Percentiles rank a stretch among this genome's conserved stretches.
Conservation (phyloP, 2,888 invertebrate species). For the Sturmia bella region DNA sequence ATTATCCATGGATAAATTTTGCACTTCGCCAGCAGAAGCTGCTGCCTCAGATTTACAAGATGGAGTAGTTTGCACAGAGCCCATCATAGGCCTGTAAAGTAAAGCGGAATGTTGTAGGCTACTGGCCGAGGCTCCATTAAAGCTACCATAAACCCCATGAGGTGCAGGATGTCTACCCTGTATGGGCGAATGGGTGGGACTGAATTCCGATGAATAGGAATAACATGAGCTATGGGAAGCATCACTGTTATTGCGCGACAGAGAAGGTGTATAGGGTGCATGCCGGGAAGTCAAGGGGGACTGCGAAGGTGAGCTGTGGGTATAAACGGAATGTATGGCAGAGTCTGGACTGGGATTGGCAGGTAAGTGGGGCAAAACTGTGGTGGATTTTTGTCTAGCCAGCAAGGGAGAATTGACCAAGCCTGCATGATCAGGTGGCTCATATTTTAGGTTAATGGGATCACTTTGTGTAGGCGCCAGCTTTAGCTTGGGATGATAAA, state of each 20-base stretch:
- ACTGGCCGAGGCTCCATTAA: conserved; percentile 74
- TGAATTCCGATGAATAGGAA: conserved; percentile 91
- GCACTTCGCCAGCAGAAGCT: conserved; percentile 69
- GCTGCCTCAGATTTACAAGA: conserved; percentile 39
- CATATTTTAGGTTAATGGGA: conserved; percentile 81
- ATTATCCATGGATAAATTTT: conserved; percentile 78
- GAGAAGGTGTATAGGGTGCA: conserved; percentile 89
- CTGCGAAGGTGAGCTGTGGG: conserved; percentile 90
- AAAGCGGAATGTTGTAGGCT: conserved; percentile 83
- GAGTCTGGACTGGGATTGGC: conserved; percentile 94
- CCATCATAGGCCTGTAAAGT: conserved; percentile 83
- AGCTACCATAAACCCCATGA: conserved; percentile 74
- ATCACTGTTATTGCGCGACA: conserved; percentile 94
- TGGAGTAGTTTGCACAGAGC: conserved; percentile 50
- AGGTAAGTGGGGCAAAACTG: conserved; percentile 84
- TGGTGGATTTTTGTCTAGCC: conserved; percentile 84
- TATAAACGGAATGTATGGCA: conserved; percentile 94
- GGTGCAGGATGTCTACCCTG: conserved; percentile 85
- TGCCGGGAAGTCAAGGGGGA: conserved; percentile 93
- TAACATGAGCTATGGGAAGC: conserved; percentile 95
- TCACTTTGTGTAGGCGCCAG: conserved; percentile 80
- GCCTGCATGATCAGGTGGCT: conserved; percentile 73
- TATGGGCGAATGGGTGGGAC: conserved; percentile 94
- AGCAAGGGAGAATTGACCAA: conserved; percentile 86
- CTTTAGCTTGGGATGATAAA: conserved; percentile 74